Evolutionary conservation across 2,797 vertebrate species (phyloP).

Genomic region (Acanthurus leucopareius): DNA sequence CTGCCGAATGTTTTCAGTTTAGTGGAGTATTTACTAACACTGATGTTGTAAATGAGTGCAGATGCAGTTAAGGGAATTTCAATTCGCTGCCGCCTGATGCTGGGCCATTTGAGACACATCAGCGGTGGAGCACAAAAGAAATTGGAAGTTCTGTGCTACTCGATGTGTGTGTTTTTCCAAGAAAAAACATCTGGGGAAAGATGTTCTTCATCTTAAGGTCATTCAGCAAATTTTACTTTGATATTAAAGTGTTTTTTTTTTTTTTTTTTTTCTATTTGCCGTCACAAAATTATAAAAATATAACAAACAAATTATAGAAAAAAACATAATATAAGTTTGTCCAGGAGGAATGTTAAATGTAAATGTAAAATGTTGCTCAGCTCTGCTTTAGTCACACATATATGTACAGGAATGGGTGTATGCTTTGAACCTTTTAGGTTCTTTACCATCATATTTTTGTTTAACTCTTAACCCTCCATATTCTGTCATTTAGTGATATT

Average conservation of each 20-base stretch:
- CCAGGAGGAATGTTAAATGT: too few relatives aligned
- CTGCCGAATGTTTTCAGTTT: constrained; percentile 39
- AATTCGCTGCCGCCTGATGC: constrained; percentile 29
- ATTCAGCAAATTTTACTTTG: neutral
- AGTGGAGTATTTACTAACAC: constrained; percentile 26
- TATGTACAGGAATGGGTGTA: too few relatives aligned
- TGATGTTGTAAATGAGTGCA: constrained; percentile 49
- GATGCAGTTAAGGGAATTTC: constrained; percentile 57
- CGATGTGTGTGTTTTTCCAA: neutral
- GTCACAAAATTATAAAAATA: neutral
- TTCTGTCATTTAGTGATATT: too few relatives aligned
- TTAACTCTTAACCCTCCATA: too few relatives aligned
- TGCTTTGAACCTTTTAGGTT: too few relatives aligned
- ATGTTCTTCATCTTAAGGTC: neutral
- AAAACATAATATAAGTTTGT: too few relatives aligned
- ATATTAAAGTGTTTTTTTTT: too few relatives aligned
- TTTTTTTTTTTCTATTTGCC: neutral
- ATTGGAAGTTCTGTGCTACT: constrained; percentile 6
- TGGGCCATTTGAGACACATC: constrained; percentile 28
- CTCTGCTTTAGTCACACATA: too few relatives aligned
- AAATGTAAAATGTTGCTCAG: too few relatives aligned
- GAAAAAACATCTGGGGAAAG: too few relatives aligned
- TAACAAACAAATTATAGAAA: neutral
- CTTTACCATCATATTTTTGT: too few relatives aligned
- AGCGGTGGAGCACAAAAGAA: constrained; percentile 27